A percentile compares a stretch with the other conserved stretches of the same genome.
These are phyloP conservation scores for Chromis chromis DNA, from an alignment of 2,797 vertebrate species.

Conservation along the genomic window DNA sequence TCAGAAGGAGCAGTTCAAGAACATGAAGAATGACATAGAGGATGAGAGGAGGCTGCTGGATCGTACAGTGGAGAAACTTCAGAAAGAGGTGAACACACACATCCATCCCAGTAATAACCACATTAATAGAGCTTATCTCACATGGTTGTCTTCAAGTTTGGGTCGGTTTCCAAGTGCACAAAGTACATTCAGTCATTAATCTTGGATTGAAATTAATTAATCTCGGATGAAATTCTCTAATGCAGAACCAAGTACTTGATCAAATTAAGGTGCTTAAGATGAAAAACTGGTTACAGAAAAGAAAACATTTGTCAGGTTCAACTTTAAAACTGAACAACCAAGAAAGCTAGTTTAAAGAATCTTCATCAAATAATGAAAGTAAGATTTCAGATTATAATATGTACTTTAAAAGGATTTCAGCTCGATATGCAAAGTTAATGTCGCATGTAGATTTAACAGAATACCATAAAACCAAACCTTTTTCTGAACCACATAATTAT, in stretches of 20 bases:
- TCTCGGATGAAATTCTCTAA: neutral
- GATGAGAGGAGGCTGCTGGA: constrained; percentile 90
- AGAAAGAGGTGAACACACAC: constrained; percentile 88
- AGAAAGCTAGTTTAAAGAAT: neutral
- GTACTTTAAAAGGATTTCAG: neutral
- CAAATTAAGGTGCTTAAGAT: neutral
- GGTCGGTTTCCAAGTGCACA: neutral
- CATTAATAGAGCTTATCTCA: neutral
- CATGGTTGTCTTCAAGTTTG: neutral
- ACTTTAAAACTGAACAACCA: neutral
- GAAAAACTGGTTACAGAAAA: neutral
- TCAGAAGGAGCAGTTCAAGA: constrained; percentile 93
- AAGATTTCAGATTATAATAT: neutral
- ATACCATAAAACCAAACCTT: neutral
- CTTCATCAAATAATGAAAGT: neutral
- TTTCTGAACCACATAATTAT: neutral
- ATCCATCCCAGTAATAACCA: neutral
- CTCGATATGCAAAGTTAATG: neutral
- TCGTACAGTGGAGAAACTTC: constrained; percentile 92
- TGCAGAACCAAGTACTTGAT: neutral
- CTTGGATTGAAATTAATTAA: too few relatives aligned
- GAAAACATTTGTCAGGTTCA: neutral
- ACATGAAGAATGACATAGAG: constrained; percentile 91
- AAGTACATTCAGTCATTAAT: neutral
- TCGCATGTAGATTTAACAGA: neutral